phyloP scores from a whole-genome alignment of 2,797 vertebrate genomes.

The Sebastes alutus region DNA sequence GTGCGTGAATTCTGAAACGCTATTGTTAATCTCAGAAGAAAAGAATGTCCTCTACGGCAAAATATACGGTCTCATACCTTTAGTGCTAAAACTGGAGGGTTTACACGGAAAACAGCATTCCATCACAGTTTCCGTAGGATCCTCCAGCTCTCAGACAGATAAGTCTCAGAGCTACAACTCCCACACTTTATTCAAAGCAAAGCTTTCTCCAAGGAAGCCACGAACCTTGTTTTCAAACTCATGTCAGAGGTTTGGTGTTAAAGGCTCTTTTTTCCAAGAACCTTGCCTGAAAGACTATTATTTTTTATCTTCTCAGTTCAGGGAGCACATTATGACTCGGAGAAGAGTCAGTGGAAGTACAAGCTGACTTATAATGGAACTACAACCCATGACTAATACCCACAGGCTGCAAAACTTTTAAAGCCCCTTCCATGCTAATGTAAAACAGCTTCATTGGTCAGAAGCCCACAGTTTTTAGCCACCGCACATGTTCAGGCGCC shows the following conservation, averaged over 20 bases:
- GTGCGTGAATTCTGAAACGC: not conserved
- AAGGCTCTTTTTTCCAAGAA: conserved; percentile 65
- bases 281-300: conserved; percentile 78
- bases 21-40: conserved; percentile 31
- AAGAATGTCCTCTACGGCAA: not conserved
- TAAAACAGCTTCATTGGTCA: conserved; percentile 63
- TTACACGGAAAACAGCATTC: conserved; percentile 33
- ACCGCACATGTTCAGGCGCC: conserved; percentile 43
- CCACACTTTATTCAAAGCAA: conserved; percentile 57
- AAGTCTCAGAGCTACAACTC: conserved; percentile 57
- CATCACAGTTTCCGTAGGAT: conserved; percentile 37
- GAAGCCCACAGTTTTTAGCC: conserved; percentile 57
- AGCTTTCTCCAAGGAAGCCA: conserved; percentile 59
- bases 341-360: conserved; percentile 81
- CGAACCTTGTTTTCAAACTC: conserved; percentile 69
- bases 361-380: conserved; percentile 83
- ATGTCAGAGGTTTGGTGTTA: conserved; percentile 65
- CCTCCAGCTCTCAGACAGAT: conserved; percentile 39
- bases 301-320: conserved; percentile 85
- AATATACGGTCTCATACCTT: conserved; percentile 24
- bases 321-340: conserved; percentile 80
- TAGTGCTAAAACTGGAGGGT: conserved; percentile 31
- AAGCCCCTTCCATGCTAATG: conserved; percentile 71
- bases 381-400: conserved; percentile 84
- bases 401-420: conserved; percentile 77